phyloP scores from a whole-genome alignment of 2,113 vertebrate genomes.

The Callithrix jacchus region DNA sequence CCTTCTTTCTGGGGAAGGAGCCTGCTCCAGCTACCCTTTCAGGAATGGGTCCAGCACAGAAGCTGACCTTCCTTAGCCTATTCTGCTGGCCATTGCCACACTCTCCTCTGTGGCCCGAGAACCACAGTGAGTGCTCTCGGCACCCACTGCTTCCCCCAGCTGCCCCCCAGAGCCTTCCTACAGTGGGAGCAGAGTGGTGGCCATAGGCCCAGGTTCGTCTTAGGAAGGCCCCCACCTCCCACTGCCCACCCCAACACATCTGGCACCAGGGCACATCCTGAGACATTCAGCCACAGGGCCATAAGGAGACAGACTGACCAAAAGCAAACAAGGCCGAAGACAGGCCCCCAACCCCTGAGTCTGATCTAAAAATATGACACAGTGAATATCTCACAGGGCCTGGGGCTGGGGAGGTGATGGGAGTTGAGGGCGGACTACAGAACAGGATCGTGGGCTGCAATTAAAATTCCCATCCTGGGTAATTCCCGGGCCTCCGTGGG shows the following conservation, averaged over 20 bases:
- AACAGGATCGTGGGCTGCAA: neutral
- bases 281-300: neutral
- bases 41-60: neutral
- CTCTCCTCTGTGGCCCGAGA: neutral
- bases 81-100: neutral
- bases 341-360: neutral
- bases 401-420: neutral
- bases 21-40: neutral
- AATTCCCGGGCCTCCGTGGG: slow-evolving; percentile 5
- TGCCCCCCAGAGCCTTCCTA: neutral
- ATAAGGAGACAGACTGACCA: neutral
- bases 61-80: neutral
- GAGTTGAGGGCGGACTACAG: neutral
- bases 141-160: neutral
- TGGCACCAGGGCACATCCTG: neutral
- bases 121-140: neutral
- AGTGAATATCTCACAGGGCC: neutral
- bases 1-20: neutral
- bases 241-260: neutral
- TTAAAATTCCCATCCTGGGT: slow-evolving; percentile 29
- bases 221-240: neutral
- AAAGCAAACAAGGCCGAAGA: neutral
- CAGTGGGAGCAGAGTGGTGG: neutral
- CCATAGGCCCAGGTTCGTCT: neutral
- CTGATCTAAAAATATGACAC: neutral